These are phyloP conservation scores for Pseudopodoces humilis DNA, from an alignment of 2,113 vertebrate genomes.

Conservation along the genomic window DNA sequence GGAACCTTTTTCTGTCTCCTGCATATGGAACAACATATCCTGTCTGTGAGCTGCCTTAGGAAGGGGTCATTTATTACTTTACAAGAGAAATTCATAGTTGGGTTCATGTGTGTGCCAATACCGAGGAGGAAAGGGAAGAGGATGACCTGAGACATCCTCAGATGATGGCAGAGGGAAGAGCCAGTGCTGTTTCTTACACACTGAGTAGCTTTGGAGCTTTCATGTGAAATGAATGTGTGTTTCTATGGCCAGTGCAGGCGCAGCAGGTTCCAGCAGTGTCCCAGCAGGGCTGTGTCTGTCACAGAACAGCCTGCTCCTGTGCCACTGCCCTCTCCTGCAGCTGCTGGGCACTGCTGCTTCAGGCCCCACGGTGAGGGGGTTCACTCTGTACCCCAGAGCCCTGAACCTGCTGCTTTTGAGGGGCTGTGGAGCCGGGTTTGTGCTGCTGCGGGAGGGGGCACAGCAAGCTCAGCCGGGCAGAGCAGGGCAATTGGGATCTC, in stretches of 20 bases:
- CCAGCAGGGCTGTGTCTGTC: fast-evolving
- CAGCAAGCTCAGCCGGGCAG: too few relatives aligned
- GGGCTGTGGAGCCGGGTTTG: too few relatives aligned
- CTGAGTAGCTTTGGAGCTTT: background rate
- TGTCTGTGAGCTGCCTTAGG: background rate
- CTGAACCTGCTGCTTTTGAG: too few relatives aligned
- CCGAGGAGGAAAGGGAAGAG: background rate
- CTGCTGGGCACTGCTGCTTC: too few relatives aligned
- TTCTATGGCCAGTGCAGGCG: background rate
- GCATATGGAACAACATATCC: background rate
- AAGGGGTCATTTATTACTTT: background rate
- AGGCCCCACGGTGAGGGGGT: too few relatives aligned
- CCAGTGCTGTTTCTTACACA: background rate
- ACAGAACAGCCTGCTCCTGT: background rate
- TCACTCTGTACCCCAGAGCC: too few relatives aligned
- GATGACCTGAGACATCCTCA: background rate
- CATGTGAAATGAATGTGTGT: fast-evolving
- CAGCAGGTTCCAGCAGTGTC: background rate
- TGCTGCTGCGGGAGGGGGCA: too few relatives aligned
- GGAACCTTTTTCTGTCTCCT: background rate
- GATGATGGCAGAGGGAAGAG: background rate
- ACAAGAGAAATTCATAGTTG: background rate
- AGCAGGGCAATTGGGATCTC: too few relatives aligned
- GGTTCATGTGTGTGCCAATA: background rate
- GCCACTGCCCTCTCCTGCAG: background rate